phyloP scores from a whole-genome alignment of 1,140 invertebrate species.

The Trachymyrmex septentrionalis region DNA sequence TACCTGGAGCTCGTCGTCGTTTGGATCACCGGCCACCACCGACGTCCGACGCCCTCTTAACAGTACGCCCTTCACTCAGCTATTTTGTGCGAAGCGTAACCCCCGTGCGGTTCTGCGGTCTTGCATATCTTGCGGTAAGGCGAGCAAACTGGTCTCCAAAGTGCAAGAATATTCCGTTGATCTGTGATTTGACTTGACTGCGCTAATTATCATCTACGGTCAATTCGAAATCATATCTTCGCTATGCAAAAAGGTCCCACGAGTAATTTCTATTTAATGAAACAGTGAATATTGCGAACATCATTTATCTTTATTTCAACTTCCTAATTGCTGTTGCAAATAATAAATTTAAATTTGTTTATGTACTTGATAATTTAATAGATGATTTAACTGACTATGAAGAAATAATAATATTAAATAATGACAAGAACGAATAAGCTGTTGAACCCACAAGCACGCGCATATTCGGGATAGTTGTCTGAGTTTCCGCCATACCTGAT shows the following conservation, averaged over 20 bases:
- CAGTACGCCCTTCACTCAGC: conserved; percentile 53
- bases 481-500: conserved; percentile 21
- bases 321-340: neutral
- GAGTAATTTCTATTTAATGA: neutral
- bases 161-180: conserved; percentile 25
- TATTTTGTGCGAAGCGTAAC: conserved; percentile 22
- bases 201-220: neutral
- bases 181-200: neutral
- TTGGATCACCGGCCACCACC: conserved; percentile 43
- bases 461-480: conserved; percentile 37
- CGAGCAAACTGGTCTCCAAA: conserved; percentile 33
- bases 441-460: conserved; percentile 12
- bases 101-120: neutral
- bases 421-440: conserved; percentile 7
- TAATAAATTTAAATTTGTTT: neutral
- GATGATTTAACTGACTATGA: neutral
- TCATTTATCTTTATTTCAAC: neutral
- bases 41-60: conserved; percentile 57
- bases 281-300: neutral
- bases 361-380: neutral
- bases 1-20: conserved; percentile 57
- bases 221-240: neutral
- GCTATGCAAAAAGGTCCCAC: neutral
- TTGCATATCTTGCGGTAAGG: conserved; percentile 24
- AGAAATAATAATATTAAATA: neutral